Evolutionary conservation across 2,113 vertebrate species (phyloP).

Genomic region (Myxocyprinus asiaticus): DNA sequence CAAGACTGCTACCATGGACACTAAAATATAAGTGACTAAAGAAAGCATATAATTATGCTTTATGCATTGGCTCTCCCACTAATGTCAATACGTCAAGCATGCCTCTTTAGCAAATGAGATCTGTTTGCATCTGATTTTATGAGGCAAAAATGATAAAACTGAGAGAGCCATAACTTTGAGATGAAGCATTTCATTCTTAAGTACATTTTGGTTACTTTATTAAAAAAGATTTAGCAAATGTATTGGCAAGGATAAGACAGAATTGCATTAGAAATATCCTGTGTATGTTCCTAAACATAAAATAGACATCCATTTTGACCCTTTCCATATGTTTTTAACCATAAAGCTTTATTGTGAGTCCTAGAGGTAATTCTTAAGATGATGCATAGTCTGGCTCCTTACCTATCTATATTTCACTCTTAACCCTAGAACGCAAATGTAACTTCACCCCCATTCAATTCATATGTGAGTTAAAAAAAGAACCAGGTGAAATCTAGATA

Average conservation of each 20-base stretch:
- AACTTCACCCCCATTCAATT: too few species aligned
- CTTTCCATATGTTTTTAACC: neutral
- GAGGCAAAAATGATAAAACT: neutral
- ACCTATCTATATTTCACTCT: too few species aligned
- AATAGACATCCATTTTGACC: neutral
- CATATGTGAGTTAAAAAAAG: too few species aligned
- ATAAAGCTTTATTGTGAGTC: conserved; percentile 8
- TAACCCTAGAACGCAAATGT: too few species aligned
- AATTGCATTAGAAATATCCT: too few species aligned
- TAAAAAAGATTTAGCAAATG: neutral
- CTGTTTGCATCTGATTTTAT: conserved; percentile 5
- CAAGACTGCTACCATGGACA: neutral
- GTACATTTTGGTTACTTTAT: conserved; percentile 7
- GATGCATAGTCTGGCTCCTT: neutral
- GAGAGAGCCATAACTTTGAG: neutral
- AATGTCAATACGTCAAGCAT: conserved; percentile 6
- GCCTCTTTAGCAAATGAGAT: neutral
- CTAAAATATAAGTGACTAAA: neutral
- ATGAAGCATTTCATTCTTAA: conserved; percentile 11
- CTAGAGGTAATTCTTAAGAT: neutral
- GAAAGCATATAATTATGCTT: conserved; percentile 13
- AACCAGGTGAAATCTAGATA: too few species aligned
- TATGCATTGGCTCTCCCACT: neutral
- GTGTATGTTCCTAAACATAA: neutral
- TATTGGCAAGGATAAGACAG: neutral